Evolutionary conservation across 2,797 vertebrate species (phyloP), one percentile per base, ranked within the genome.

Genomic region (Crax fasciolata): DNA sequence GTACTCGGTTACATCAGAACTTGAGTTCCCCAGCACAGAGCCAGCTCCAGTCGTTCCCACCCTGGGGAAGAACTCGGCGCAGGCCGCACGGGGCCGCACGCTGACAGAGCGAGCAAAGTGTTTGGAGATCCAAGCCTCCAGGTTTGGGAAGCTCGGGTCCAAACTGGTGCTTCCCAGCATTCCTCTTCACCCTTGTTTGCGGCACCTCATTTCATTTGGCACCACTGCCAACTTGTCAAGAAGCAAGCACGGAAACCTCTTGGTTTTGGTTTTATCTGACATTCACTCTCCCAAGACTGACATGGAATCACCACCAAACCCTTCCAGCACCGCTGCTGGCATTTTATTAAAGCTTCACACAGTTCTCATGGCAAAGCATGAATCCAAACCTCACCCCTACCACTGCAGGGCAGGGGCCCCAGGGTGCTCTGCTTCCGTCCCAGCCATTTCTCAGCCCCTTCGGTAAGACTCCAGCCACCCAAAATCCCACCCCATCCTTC

Each of bases 371-470:
- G 23, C 13, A 61, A 87, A 84, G 32, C 48, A 4, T 3, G 13
- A 55, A 66, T 73, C 24, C 58, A 77, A 57, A 62, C 38, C 48
- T 71, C 25, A 39, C 21, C 39, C 28, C 46, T 35, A 9, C 27
- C 16, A 18, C 59, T 67, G 43, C 16, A 24, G 58, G 82, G 55
- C 48, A 4, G 25, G 2, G 8, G 10, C 32, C 74, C 44, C 49
- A 43, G 14, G 7, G 0, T 1, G 2, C 8, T 25, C 5, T 27
- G 6, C 5, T 39, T 25, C 67, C 43, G 24, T 21, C n/a, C 19
- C 75, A 77, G 20, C 30, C 39, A 14, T 58, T 65, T 10, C 38
- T 68, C 75, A 4, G 7, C 4, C 35, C 59, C 59, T 38, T 10
- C 3, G 38, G 5, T 4, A 44, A 38, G 32, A 21, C 28, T 62